Evolutionary conservation across 2,888 invertebrate genomes (phyloP).

Genomic region (Pinctada fucata): DNA sequence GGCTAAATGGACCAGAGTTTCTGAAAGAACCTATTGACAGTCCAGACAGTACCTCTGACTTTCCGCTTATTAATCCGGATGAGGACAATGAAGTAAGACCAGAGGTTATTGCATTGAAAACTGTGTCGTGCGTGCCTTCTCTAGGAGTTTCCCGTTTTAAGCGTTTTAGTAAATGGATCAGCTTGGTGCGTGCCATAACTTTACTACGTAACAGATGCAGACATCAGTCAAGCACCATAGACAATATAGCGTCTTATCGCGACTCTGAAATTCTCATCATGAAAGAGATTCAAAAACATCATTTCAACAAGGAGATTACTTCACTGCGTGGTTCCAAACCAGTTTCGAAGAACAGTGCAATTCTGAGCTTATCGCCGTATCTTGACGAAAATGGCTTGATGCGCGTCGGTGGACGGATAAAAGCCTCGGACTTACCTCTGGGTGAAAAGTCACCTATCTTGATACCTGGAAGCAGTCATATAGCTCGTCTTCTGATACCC

Average conservation of each 20-base stretch:
- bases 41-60: neutral
- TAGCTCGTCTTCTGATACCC: constrained; percentile 34
- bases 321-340: constrained; percentile 4
- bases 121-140: neutral
- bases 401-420: constrained; percentile 39
- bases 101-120: neutral
- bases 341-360: constrained; percentile 29
- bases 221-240: neutral
- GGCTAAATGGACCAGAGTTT: constrained; percentile 41
- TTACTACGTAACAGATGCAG: neutral
- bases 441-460: constrained; percentile 33
- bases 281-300: constrained; percentile 36
- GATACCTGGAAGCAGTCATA: constrained; percentile 31
- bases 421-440: neutral
- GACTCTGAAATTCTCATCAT: constrained; percentile 34
- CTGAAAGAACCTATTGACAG: neutral
- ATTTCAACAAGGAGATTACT: constrained; percentile 29
- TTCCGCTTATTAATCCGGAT: constrained; percentile 31
- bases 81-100: constrained; percentile 37
- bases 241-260: neutral
- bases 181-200: constrained; percentile 3
- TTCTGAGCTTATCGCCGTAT: constrained; percentile 25
- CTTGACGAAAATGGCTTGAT: constrained; percentile 35
- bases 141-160: neutral
- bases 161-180: constrained; percentile 2